A percentile compares a stretch with the other conserved stretches of the same genome.
phyloP scores from a whole-genome alignment of 2,888 invertebrate genomes.

The Blomia tropicalis region DNA sequence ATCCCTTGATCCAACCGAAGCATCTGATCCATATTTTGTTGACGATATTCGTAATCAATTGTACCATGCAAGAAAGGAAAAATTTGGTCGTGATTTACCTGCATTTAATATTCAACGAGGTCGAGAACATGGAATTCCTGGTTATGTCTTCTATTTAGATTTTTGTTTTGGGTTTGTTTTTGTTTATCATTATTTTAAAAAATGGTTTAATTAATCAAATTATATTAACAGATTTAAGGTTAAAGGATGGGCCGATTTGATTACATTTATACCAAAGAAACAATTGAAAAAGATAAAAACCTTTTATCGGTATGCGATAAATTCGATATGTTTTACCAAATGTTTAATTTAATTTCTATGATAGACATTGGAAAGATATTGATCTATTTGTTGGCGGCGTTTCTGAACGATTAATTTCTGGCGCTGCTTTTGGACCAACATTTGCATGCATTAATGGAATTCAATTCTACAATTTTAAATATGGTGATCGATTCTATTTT shows the following conservation, averaged over 20 bases:
- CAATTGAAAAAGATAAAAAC: slow-evolving; percentile 17
- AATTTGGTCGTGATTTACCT: slow-evolving; percentile 19
- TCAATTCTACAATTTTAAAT: slow-evolving; percentile 22
- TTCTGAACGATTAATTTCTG: slow-evolving; percentile 3
- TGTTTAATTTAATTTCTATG: neutral
- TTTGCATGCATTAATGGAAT: slow-evolving; percentile 21
- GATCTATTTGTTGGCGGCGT: slow-evolving; percentile 22
- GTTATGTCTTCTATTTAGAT: slow-evolving; percentile 21
- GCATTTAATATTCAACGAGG: slow-evolving; percentile 22
- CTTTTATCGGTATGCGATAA: no score
- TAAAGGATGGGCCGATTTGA: slow-evolving; percentile 17
- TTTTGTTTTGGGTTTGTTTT: slow-evolving; percentile 22
- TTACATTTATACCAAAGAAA: slow-evolving; percentile 24
- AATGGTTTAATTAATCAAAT: neutral
- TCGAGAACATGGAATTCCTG: slow-evolving; percentile 22
- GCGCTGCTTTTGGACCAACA: slow-evolving; percentile 18
- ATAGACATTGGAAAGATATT: slow-evolving; percentile 22
- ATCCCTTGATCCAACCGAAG: slow-evolving; percentile 9
- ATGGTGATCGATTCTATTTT: slow-evolving; percentile 20
- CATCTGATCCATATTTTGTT: slow-evolving; percentile 17
- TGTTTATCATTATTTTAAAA: neutral
- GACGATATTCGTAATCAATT: slow-evolving; percentile 16
- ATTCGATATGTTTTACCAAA: slow-evolving; percentile 7
- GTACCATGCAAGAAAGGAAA: neutral
- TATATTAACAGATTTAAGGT: slow-evolving; percentile 13